Evolutionary conservation across 2,888 invertebrate genomes (phyloP).

Genomic region (Geophilus truncorum): DNA sequence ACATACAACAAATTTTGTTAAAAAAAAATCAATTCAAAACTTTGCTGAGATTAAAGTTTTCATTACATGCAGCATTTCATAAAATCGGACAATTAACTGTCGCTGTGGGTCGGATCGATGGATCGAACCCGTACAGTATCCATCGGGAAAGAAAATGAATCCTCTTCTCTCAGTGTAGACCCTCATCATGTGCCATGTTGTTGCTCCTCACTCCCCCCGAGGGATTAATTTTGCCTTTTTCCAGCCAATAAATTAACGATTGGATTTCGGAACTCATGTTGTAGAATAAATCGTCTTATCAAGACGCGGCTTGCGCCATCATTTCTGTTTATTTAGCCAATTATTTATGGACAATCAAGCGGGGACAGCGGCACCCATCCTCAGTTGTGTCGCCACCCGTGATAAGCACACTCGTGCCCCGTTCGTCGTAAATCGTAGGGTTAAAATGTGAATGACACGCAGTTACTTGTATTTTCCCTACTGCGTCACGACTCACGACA

Average conservation of each 20-base stretch:
- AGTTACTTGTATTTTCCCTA: neutral
- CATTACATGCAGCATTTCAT: neutral
- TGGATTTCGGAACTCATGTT: slow-evolving; percentile 30
- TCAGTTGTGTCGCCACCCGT: neutral
- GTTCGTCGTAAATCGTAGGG: slow-evolving; percentile 10
- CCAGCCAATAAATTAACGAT: slow-evolving; percentile 32
- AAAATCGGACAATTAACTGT: no score
- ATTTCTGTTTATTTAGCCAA: slow-evolving; percentile 27
- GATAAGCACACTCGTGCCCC: neutral
- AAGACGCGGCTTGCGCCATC: slow-evolving; percentile 3
- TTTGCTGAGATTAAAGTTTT: no score
- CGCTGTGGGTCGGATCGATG: no score
- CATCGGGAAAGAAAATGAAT: slow-evolving; percentile 4
- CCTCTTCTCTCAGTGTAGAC: neutral
- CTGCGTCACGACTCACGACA: slow-evolving; percentile 27
- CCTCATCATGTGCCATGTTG: neutral
- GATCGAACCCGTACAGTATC: slow-evolving; percentile 9
- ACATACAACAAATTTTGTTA: no score
- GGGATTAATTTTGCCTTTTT: slow-evolving; percentile 28
- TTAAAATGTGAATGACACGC: neutral
- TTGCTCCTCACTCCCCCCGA: neutral
- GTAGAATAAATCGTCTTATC: slow-evolving; percentile 24
- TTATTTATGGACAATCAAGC: slow-evolving; percentile 25
- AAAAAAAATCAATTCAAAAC: no score
- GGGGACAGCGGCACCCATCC: slow-evolving; percentile 10